phyloP scores from a whole-genome alignment of 2,888 invertebrate species.

The Plagiodera versicolora region DNA sequence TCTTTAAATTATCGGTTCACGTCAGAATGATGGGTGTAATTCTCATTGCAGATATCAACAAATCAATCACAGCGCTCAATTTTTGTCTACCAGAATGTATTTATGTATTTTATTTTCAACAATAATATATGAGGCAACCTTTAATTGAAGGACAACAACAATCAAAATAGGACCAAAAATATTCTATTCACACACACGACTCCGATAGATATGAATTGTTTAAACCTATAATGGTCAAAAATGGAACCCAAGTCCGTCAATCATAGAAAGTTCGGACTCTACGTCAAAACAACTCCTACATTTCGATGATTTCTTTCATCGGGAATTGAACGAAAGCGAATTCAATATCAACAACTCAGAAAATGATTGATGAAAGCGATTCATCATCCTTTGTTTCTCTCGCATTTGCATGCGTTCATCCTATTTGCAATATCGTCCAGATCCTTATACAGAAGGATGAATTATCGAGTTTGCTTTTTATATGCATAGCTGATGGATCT shows the following conservation, averaged over 20 bases:
- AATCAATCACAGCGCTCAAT: not conserved
- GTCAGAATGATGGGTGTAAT: constrained; percentile 19
- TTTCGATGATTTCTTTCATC: constrained; percentile 24
- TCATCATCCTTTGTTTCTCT: constrained; percentile 49
- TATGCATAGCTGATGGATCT: not conserved
- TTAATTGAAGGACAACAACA: no score
- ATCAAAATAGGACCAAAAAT: no score
- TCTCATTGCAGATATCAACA: not conserved
- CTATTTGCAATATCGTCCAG: constrained; percentile 7
- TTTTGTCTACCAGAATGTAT: no score
- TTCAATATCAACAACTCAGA: constrained; percentile 39
- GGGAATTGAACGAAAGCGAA: constrained; percentile 15
- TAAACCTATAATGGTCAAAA: no score
- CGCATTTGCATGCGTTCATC: constrained; percentile 16
- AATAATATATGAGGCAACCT: no score
- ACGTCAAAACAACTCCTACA: constrained; percentile 18
- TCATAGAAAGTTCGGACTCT: not conserved
- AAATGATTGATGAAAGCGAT: constrained; percentile 55
- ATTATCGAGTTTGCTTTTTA: not conserved
- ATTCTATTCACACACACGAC: no score
- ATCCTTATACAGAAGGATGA: not conserved
- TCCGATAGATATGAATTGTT: no score
- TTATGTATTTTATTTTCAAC: no score
- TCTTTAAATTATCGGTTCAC: constrained; percentile 22
- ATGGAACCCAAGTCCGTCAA: no score